Evolutionary conservation across 2,888 invertebrate genomes (phyloP), one percentile per base, ranked within the genome.

Genomic region (Scrobipalpa atriplicella): DNA sequence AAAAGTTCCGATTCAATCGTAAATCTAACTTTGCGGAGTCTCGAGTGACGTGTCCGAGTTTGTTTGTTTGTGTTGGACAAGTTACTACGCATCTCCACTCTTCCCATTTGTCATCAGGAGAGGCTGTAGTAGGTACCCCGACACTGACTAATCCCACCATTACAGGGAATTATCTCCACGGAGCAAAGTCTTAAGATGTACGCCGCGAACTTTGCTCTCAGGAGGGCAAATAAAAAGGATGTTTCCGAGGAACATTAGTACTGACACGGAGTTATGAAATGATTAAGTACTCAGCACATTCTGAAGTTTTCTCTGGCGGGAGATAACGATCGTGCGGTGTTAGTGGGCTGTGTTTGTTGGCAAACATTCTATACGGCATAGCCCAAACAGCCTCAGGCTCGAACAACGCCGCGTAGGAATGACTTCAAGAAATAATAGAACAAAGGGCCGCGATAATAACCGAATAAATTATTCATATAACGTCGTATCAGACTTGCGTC

Each of bases 381-480:
- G 54, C 36, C 39, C 51, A 16, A 39, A 56, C 39, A 54, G 74
- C 72, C 73, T 74, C 66, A 72, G 73, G 75, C 76, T 64, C 70
- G 71, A 70, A 70, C 69, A 67, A 71, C 70, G 72, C 68, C 68
- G 71, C 64, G 69, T 68, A 71, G 72, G 76, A 73, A 77, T 76
- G 73, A 71, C 70, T 72, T 74, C 74, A 80, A 81, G 71, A 70
- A 81, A 80, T 76, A 78, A 77, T 71, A 75, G 73, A 79, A 83
- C 78, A 82, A 81, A 77, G 77, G 72, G 71, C 67, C 67, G 72
- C 69, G 76, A 82, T 85, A 84, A 84, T 83, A 85, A 81, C 76
- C 67, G 80, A 78, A 85, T 85, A 85, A 84, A 82, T 85, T 84
- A 88, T 89, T 87, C 85, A 86, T 86, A 74, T 74, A 72, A 76